Percentiles rank a stretch among this genome's conserved stretches.
Evolutionary conservation across 2,888 invertebrate species (phyloP).

Genomic region (Luperina nickerlii): DNA sequence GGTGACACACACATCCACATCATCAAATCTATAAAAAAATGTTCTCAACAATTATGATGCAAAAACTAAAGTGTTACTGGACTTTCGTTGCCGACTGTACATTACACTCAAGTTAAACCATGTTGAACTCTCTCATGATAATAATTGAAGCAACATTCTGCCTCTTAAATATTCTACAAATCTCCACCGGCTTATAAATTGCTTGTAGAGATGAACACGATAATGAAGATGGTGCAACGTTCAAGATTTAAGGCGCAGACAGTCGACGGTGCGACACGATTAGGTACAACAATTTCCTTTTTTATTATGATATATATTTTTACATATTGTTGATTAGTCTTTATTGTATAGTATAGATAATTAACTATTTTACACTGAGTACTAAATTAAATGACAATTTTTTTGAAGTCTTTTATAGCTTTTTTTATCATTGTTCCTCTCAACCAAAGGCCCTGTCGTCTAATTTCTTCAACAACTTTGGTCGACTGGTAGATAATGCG

Average conservation of each 20-base stretch:
- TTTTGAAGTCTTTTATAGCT: neutral
- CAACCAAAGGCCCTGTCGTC: neutral
- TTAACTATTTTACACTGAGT: neutral
- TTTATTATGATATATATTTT: neutral
- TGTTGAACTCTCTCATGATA: conserved; percentile 31
- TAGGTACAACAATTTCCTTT: neutral
- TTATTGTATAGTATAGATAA: neutral
- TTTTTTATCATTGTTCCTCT: neutral
- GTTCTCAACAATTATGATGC: neutral
- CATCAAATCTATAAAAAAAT: neutral
- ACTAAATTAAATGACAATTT: neutral
- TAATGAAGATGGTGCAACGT: conserved; percentile 53
- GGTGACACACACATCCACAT: no score
- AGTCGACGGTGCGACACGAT: neutral
- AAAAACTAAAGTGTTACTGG: neutral
- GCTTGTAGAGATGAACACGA: conserved; percentile 39
- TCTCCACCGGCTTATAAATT: conserved; percentile 44
- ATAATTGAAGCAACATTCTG: conserved; percentile 58
- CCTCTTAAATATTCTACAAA: conserved; percentile 40
- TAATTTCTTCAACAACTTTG: neutral
- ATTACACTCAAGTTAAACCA: conserved; percentile 22
- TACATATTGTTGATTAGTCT: neutral
- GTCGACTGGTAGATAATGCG: neutral
- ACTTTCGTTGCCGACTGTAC: conserved; percentile 14
- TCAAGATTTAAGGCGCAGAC: conserved; percentile 4